A percentile compares a stretch with the other conserved stretches of the same genome.
These are phyloP conservation scores for Thaleichthys pacificus DNA, from an alignment of 2,797 vertebrate species.

Conservation along the genomic window DNA sequence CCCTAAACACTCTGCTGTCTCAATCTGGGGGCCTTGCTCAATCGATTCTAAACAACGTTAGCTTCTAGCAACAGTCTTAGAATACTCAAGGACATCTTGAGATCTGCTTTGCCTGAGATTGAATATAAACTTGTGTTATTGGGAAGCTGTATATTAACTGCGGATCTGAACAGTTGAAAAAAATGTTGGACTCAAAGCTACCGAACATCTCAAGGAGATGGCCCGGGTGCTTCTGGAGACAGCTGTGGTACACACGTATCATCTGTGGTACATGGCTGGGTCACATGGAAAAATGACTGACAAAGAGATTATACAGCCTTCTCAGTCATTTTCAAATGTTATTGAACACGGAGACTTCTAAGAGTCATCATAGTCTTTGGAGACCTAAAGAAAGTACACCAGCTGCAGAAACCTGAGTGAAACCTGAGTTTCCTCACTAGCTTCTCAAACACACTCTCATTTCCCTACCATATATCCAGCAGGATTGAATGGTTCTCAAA, in stretches of 20 bases:
- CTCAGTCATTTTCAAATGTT: neutral
- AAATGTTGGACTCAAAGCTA: neutral
- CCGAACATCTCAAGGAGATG: neutral
- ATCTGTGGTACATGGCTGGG: neutral
- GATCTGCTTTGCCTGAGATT: constrained; percentile 2
- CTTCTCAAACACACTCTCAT: neutral
- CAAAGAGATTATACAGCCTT: neutral
- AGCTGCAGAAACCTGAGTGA: no score
- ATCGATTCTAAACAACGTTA: constrained; percentile 15
- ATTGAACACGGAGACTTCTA: neutral
- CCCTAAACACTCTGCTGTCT: constrained; percentile 7
- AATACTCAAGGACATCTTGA: constrained; percentile 15
- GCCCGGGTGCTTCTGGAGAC: neutral
- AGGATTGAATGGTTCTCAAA: neutral
- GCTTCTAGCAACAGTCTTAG: neutral
- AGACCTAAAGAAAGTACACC: neutral
- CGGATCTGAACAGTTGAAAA: constrained; percentile 10
- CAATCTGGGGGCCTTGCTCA: neutral
- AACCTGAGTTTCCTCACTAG: no score
- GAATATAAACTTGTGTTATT: constrained; percentile 16
- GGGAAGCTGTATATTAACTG: constrained; percentile 14
- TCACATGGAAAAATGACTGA: neutral
- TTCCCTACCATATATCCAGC: neutral
- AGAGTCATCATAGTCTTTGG: neutral
- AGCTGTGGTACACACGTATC: neutral